Evolutionary conservation across 2,797 vertebrate genomes (phyloP), one percentile per base, ranked within the genome.

Genomic region (Neosalanx taihuensis): DNA sequence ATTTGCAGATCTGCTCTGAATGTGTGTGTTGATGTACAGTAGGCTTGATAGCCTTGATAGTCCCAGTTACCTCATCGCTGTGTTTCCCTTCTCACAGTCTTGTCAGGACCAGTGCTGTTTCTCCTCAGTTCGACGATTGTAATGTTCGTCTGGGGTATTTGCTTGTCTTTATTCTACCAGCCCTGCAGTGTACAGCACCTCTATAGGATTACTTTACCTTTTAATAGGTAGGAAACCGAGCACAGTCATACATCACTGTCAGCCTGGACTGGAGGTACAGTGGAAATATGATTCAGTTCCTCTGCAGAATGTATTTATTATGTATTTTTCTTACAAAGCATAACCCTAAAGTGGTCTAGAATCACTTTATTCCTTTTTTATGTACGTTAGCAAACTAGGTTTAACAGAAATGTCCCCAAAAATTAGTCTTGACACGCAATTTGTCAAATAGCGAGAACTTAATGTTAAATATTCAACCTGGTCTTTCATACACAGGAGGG

Each of bases 181-280:
- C 1, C 20, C 51, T 56, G 51, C 18, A 56, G 51, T 5, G 18
- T 17, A n/a, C 51, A 5, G 18, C 5, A 13, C 58, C 57, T 26
- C 23, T 4, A 17, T 61, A 10, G 12, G 23, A 30, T 30, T 29
- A 26, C 59, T 15, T 59, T 12, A 30, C 13, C 23, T 61, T 26
- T 29, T 26, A 61, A 61, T 61, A 30, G 29, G 30, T 41, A 69
- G 30, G 59, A 20, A 15, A 69, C 31, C 68, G 64, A 82, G 76
- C 76, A 72, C 75, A 82, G 87, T 77, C 80, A 90, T 89, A 82
- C 70, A 88, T 90, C 87, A 90, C 49, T 78, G 87, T 87, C 85
- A 83, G 41, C 71, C 70, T 72, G 78, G 72, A 82, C 80, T 76
- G 77, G 77, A 83, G 74, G 76, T 83, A 75, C 78, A 71, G 64